These are phyloP conservation scores for Branchinecta lindahli DNA, from an alignment of 1,140 invertebrate species.

Conservation along the genomic window DNA sequence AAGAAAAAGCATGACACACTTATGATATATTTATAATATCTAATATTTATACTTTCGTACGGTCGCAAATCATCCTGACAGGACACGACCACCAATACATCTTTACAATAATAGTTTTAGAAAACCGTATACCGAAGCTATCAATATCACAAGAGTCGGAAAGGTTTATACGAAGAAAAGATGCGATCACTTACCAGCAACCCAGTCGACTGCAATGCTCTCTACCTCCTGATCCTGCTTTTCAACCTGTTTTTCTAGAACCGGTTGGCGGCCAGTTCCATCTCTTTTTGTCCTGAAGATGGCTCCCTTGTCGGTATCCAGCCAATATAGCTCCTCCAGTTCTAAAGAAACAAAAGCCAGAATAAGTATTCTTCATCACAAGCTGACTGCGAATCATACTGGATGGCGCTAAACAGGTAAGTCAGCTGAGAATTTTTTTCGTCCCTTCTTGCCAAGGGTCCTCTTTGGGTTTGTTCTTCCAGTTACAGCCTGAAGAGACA, in stretches of 20 bases:
- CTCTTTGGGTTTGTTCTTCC: too few species aligned
- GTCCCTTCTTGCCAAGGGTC: too few species aligned
- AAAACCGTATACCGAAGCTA: background rate
- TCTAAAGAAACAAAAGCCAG: constrained; percentile 28
- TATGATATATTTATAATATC: too few species aligned
- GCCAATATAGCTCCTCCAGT: constrained; percentile 59
- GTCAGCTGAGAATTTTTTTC: too few species aligned
- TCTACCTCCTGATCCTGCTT: constrained; percentile 38
- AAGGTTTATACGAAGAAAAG: background rate
- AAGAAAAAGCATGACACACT: too few species aligned
- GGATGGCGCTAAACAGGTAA: background rate
- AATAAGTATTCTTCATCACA: background rate
- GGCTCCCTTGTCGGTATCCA: constrained; percentile 53
- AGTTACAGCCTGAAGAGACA: too few species aligned
- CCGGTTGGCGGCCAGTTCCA: constrained; percentile 46
- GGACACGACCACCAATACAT: background rate
- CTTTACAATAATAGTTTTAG: constrained; percentile 16
- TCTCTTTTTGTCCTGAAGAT: constrained; percentile 59
- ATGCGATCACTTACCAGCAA: constrained; percentile 36
- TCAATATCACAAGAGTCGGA: constrained; percentile 1
- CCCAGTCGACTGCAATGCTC: constrained; percentile 45
- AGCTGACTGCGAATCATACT: too few species aligned
- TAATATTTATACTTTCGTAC: too few species aligned
- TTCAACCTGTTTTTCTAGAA: constrained; percentile 31
- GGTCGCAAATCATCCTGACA: constrained; percentile 17